Evolutionary conservation across 2,888 invertebrate genomes (phyloP), one percentile per base, ranked within the genome.

Genomic region (Drosophila austrosaltans): DNA sequence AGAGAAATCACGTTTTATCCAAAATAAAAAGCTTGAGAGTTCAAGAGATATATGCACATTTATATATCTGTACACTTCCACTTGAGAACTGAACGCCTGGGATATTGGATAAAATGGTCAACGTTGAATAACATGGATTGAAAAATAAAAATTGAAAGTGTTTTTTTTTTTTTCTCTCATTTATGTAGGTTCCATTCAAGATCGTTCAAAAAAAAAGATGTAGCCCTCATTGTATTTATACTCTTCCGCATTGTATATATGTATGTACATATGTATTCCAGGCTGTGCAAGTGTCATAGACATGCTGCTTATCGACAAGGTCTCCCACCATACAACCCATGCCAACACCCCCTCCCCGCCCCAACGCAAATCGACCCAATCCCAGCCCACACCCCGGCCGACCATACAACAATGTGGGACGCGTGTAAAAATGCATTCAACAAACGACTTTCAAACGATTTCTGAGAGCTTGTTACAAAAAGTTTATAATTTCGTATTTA

Each of bases 401-500:
- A 58, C 69, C 75, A 75, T 68, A 42, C 75, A 81, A 59, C 59
- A 44, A 65, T 48, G 75, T 66, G 73, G 67, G 78, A 68, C 65
- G 83, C 74, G 80, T 58, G 77, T 71, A 60, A 73, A 57, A 82
- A 66, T 87, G 86, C 88, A 87, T 72, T 69, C 30, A 66, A 63
- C 78, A 83, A 83, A 83, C 70, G 75, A 63, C 83, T 79, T 78
- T 86, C 89, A 77, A 79, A 78, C 75, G 78, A 53, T 85, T 87
- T 72, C 87, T 87, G 87, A 22, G 76, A 79, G 79, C 78, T 90
- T 90, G 89, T 65, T 87, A 89, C 76, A 72, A 87, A 87, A 87
- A 87, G 87, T 87, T 87, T 85, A 89, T 87, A 77, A 89, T 89
- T 86, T 86, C 66, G 81, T 72, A 74, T 82, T 85, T 82, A 85